Conservation (phyloP, 2,797 vertebrate genomes). For the Lagocephalus sceleratus region DNA sequence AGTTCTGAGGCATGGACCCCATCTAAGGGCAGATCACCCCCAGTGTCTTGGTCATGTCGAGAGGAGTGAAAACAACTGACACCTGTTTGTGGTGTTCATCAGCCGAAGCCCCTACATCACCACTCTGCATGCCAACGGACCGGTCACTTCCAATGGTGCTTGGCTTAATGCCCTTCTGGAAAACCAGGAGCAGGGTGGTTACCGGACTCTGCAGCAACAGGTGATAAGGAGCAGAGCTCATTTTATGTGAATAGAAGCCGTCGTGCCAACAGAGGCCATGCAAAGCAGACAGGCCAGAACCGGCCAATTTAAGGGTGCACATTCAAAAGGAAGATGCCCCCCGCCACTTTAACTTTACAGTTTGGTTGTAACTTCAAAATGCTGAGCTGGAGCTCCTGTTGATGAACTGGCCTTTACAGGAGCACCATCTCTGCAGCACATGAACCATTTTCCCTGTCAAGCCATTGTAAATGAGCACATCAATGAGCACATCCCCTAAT, state of each 20-base stretch:
- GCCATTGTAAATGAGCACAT: conserved; percentile 50
- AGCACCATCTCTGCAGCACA: conserved; percentile 18
- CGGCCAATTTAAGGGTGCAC: not conserved
- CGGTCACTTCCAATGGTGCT: conserved; percentile 26
- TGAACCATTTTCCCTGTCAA: conserved; percentile 51
- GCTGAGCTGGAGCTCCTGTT: conserved; percentile 22
- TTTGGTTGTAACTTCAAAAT: conserved; percentile 18
- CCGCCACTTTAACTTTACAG: too few relatives aligned
- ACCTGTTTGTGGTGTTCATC: conserved; percentile 50
- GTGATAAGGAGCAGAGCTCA: conserved; percentile 37
- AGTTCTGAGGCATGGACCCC: conserved; percentile 64
- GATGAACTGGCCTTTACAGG: conserved; percentile 29
- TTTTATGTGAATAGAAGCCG: conserved; percentile 29
- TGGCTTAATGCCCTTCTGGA: conserved; percentile 13
- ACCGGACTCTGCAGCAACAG: conserved; percentile 30
- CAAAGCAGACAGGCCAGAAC: conserved; percentile 6
- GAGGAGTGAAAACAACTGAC: conserved; percentile 29
- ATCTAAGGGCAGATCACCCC: conserved; percentile 54
- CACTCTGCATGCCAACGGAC: conserved; percentile 48
- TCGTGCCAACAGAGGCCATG: conserved; percentile 16
- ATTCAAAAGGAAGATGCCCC: too few relatives aligned
- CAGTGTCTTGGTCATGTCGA: conserved; percentile 51
- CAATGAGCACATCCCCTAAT: conserved; percentile 77
- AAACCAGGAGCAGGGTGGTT: conserved; percentile 22
- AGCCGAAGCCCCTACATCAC: conserved; percentile 58